phyloP scores from a whole-genome alignment of 2,888 invertebrate genomes.

The Portevinia maculata region DNA sequence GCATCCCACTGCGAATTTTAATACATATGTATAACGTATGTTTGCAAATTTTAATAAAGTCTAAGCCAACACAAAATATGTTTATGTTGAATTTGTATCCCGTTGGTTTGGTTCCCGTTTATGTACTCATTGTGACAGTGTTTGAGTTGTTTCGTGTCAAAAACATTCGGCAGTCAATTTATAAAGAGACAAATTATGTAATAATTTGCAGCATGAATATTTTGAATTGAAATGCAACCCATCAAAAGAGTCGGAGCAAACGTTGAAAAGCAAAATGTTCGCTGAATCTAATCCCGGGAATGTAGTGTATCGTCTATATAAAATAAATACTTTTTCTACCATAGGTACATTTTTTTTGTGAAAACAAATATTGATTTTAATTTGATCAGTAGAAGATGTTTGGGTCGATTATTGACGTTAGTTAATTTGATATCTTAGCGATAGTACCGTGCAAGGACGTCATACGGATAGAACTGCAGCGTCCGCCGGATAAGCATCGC shows the following conservation, averaged over 20 bases:
- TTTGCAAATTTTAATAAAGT: slow-evolving; percentile 39
- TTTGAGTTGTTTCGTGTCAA: not conserved
- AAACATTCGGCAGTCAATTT: not conserved
- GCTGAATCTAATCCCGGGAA: no score
- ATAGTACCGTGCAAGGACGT: no score
- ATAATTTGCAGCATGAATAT: not conserved
- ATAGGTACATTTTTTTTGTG: no score
- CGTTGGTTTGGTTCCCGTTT: not conserved
- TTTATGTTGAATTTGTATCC: not conserved
- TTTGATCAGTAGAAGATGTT: no score
- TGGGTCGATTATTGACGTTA: no score
- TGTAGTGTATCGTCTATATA: no score
- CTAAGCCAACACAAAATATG: not conserved
- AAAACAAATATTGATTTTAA: no score
- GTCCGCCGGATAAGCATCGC: no score
- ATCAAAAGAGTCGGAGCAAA: not conserved
- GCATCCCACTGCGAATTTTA: slow-evolving; percentile 10
- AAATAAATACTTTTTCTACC: no score
- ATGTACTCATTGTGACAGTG: slow-evolving; percentile 10
- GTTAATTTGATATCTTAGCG: no score
- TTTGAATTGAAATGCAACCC: not conserved
- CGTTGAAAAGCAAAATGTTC: not conserved
- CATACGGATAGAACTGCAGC: no score
- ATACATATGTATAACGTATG: slow-evolving; percentile 15
- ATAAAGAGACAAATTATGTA: not conserved